Base-by-base conservation (phyloP, 2,797 vertebrate species). In the Rhinella marina region DNA sequence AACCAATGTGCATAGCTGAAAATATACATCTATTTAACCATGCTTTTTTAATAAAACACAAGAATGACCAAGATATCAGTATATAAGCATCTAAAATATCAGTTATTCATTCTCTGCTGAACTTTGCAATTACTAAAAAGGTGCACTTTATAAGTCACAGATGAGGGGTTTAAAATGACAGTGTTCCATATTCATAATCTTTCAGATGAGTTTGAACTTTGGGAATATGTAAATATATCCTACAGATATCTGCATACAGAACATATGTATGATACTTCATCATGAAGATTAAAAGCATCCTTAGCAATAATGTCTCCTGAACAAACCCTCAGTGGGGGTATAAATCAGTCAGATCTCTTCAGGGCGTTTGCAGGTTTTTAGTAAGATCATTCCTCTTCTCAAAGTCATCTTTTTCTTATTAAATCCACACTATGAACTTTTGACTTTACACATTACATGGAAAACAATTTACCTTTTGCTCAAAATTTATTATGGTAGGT, bases 351-450 rank as follows among this genome's bases (percentile, higher is more conserved):
- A 68, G 23, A 85, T 88, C 90, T 89, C 86, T 87, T 90, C 88
- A 14, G 21, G 70, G 61, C 41, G 0, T 59, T 79, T 81, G 56
- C 57, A 48, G 78, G 9, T 59, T 81, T 61, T 83, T 87, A 0
- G 7, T 13, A 68, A 81, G 86, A 90, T 77, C 10, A 41, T 79
- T 83, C 56, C 29, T 5, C 66, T 73, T 82, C 89, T 90, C 88
- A 48, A 90, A 91, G 89, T 87, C 85, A 89, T 81, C 86, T 88
- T 91, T 90, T 90, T 90, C 88, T 89, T 86, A 86, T 86, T 87
- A 89, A 90, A 90, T 86, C 83, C 27, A 70, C 86, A 21, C 56
- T 0, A 29, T 90, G 90, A 92, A 88, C 92, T 88, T 81, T 84
- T 76, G 85, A 70, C 90, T 87, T 57, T 8, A 76, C 57, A 29